Percentiles rank a stretch among this genome's conserved stretches.
Conservation (phyloP, 2,888 invertebrate species). For the Protonemura montana region DNA sequence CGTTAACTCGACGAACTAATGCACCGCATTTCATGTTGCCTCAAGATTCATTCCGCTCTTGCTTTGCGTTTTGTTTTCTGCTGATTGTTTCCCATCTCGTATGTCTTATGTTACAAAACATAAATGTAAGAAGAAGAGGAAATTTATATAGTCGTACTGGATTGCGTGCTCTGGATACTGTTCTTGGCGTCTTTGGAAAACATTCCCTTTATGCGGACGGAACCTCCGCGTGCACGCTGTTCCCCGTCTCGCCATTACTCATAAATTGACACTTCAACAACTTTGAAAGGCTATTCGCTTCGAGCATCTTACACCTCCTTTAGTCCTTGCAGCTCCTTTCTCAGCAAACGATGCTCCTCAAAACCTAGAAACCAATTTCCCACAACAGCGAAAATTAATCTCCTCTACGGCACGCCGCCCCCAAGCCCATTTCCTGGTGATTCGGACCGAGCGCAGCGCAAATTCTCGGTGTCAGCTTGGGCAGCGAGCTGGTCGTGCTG, state of each 20-base stretch:
- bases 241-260: not conserved
- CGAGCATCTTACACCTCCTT: not conserved
- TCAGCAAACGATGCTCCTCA: too few relatives aligned
- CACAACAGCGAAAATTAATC: not conserved
- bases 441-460: not conserved
- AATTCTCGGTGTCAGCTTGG: not conserved
- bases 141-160: not conserved
- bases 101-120: not conserved
- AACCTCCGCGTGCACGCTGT: not conserved
- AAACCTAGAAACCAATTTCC: not conserved
- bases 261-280: not conserved
- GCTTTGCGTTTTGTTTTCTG: not conserved
- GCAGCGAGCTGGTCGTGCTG: not conserved
- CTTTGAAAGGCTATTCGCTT: not conserved
- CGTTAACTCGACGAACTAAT: not conserved
- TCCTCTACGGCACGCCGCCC: not conserved
- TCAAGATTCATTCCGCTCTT: not conserved
- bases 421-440: not conserved
- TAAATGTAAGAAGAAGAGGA: not conserved
- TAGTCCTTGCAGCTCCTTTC: not conserved
- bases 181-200: not conserved
- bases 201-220: not conserved
- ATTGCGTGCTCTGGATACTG: not conserved
- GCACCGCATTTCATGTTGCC: not conserved
- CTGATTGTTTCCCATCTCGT: conserved; percentile 4